Conservation (phyloP, 1,140 invertebrate genomes). For the Aphidius ervi region DNA sequence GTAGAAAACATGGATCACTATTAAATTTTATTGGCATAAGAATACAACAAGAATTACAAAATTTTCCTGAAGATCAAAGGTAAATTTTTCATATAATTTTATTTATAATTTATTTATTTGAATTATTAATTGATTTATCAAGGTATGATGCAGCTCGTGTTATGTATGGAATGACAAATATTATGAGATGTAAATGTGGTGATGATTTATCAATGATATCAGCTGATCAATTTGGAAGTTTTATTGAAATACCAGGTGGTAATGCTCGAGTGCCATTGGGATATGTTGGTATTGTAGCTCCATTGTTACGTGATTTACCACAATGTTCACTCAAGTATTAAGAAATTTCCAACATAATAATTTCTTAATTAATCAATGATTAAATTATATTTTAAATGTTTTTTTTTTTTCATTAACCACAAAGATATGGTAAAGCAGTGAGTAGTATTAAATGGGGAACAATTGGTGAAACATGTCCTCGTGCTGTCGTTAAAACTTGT, state of each 20-base stretch:
- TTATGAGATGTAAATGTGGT: conserved; percentile 57
- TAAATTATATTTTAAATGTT: too few species aligned
- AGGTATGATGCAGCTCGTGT: conserved; percentile 62
- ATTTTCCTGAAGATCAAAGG: conserved; percentile 64
- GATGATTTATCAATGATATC: conserved; percentile 63
- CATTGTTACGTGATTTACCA: conserved; percentile 58
- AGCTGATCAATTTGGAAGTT: conserved; percentile 64
- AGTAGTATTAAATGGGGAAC: conserved; percentile 61
- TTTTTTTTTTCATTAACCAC: too few species aligned
- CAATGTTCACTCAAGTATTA: conserved; percentile 42
- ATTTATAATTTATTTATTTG: conserved; percentile 5
- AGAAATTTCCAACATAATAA: too few species aligned
- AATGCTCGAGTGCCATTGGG: conserved; percentile 61
- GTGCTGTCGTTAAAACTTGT: conserved; percentile 62
- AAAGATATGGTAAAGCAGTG: conserved; percentile 60
- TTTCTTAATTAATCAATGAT: too few species aligned
- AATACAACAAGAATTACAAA: conserved; percentile 63
- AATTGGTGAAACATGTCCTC: conserved; percentile 49
- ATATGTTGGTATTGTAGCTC: conserved; percentile 61
- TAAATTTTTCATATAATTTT: conserved; percentile 15
- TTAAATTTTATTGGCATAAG: conserved; percentile 61
- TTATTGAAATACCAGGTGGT: conserved; percentile 65
- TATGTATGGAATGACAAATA: conserved; percentile 63
- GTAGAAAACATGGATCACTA: conserved; percentile 58
- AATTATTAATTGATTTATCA: conserved; percentile 6